These are phyloP conservation scores for Syngnathus scovelli DNA, from an alignment of 2,113 vertebrate genomes.

Conservation along the genomic window DNA sequence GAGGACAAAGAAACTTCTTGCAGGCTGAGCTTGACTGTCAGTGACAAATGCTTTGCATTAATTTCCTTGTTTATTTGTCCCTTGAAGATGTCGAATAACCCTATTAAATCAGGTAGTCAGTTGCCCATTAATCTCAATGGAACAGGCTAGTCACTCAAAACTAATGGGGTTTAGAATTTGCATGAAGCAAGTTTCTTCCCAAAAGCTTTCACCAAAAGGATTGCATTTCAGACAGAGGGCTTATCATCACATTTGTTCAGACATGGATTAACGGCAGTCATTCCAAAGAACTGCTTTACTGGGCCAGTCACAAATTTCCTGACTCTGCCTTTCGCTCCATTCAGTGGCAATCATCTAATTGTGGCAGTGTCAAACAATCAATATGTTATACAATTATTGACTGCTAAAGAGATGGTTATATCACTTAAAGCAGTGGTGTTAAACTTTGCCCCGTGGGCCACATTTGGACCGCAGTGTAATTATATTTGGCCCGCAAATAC, in stretches of 20 bases:
- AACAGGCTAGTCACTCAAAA: not conserved
- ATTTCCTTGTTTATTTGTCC: not conserved
- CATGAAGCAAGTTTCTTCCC: slow-evolving; percentile 2
- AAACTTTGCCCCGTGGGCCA: too few relatives aligned
- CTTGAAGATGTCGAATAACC: slow-evolving; percentile 4
- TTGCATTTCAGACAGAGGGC: not conserved
- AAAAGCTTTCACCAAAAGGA: slow-evolving; percentile 3
- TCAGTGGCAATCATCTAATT: not conserved
- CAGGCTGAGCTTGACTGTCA: not conserved
- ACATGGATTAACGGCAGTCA: not conserved
- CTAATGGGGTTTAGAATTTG: slow-evolving; percentile 6
- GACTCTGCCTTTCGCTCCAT: not conserved
- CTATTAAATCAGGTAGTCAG: slow-evolving; percentile 7
- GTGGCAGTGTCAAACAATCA: not conserved
- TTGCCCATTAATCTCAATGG: slow-evolving; percentile 4
- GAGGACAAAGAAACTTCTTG: not conserved
- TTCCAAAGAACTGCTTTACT: not conserved
- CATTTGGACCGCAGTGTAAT: too few relatives aligned
- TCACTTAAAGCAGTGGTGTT: too few relatives aligned
- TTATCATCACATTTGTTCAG: slow-evolving; percentile 5
- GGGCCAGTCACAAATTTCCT: not conserved
- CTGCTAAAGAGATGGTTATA: too few relatives aligned
- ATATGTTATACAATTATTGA: not conserved
- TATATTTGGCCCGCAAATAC: too few relatives aligned
- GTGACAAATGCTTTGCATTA: not conserved